Conservation (phyloP, 2,888 invertebrate species). For the Priapulus caudatus region DNA sequence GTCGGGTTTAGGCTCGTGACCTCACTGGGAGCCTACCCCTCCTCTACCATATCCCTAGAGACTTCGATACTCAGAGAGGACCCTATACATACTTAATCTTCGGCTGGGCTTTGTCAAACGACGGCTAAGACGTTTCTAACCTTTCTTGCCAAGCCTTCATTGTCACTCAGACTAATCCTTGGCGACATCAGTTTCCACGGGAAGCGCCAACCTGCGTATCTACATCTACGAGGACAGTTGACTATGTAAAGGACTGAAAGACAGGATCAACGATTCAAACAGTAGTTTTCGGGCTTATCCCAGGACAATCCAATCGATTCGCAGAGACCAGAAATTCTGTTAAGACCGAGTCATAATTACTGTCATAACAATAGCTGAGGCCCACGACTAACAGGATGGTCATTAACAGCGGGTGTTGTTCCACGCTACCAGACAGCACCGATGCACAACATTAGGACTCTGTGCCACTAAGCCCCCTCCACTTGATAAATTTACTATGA, state of each 20-base stretch:
- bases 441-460: too few relatives aligned
- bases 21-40: not conserved
- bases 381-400: too few relatives aligned
- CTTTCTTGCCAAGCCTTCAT: not conserved
- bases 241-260: not conserved
- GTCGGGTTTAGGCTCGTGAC: slow-evolving; percentile 9
- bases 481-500: too few relatives aligned
- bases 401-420: too few relatives aligned
- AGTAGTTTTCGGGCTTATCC: too few relatives aligned
- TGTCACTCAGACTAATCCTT: not conserved
- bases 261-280: not conserved
- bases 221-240: not conserved
- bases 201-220: not conserved
- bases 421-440: too few relatives aligned
- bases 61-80: too few relatives aligned
- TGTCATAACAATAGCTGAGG: too few relatives aligned
- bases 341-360: too few relatives aligned
- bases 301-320: not conserved
- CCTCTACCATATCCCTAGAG: not conserved
- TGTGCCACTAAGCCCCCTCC: too few relatives aligned
- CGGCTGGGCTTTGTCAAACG: not conserved
- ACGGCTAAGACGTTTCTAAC: not conserved
- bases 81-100: not conserved
- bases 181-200: not conserved
- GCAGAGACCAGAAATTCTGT: not conserved